phyloP scores from a whole-genome alignment of 2,797 vertebrate species.

The Acanthornis magna region DNA sequence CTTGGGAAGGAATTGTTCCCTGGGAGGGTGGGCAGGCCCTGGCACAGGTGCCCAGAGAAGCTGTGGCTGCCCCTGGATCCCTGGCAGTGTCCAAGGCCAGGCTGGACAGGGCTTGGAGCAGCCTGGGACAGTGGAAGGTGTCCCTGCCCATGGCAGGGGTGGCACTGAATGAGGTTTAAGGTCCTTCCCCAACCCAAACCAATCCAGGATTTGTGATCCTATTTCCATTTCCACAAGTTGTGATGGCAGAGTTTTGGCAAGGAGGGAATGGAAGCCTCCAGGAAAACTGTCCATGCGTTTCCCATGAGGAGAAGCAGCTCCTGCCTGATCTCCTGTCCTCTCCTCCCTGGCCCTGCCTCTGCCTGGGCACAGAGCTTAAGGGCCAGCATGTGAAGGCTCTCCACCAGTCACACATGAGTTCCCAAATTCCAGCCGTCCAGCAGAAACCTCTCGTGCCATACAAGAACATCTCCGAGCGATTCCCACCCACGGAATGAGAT shows the following conservation, averaged over 20 bases:
- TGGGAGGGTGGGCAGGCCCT: neutral
- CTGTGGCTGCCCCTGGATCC: neutral
- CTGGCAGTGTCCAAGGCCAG: neutral
- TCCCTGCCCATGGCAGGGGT: neutral
- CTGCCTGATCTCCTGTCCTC: neutral
- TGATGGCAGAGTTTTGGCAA: neutral
- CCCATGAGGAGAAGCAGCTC: neutral
- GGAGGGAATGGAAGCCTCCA: neutral
- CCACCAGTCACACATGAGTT: neutral
- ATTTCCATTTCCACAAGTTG: neutral
- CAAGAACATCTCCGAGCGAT: neutral
- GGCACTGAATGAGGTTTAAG: fast-evolving
- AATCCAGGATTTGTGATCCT: neutral
- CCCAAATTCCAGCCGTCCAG: neutral
- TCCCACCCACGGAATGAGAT: neutral
- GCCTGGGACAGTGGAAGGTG: neutral
- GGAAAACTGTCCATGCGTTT: neutral
- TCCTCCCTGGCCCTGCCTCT: neutral
- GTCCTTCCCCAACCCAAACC: neutral
- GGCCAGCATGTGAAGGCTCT: fast-evolving
- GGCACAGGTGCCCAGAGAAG: neutral
- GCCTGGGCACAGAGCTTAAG: neutral
- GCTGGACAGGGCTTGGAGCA: neutral
- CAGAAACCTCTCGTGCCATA: neutral
- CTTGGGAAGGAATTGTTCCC: neutral